phyloP scores from a whole-genome alignment of 2,888 invertebrate species.

The Lithophane socia region DNA sequence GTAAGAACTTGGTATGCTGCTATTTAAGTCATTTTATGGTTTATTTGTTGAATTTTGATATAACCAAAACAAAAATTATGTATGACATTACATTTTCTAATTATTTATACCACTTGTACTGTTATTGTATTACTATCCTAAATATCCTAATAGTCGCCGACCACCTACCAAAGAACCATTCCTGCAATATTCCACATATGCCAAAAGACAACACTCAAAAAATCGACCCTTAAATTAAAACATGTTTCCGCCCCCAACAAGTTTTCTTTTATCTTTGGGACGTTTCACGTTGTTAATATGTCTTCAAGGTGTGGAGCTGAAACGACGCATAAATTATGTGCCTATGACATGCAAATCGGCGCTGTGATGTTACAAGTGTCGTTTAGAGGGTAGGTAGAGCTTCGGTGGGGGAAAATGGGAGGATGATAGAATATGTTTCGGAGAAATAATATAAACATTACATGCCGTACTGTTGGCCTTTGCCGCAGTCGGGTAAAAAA shows the following conservation, averaged over 20 bases:
- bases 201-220: constrained; percentile 22
- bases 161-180: neutral
- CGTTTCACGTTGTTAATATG: constrained; percentile 52
- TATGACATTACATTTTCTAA: neutral
- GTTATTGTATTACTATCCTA: no score
- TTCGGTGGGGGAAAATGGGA: neutral
- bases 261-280: constrained; percentile 57
- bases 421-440: neutral
- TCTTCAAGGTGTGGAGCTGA: constrained; percentile 42
- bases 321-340: constrained; percentile 51
- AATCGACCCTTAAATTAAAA: constrained; percentile 37
- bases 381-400: constrained; percentile 8
- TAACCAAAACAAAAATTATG: no score
- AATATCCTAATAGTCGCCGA: neutral
- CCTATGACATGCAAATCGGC: constrained; percentile 57
- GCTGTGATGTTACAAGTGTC: constrained; percentile 51
- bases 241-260: constrained; percentile 31
- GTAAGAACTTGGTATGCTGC: neutral
- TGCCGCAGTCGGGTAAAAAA: neutral
- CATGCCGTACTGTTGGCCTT: neutral
- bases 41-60: neutral
- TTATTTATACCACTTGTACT: no score
- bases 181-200: neutral
- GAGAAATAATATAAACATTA: neutral
- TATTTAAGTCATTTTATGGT: neutral